Evolutionary conservation across 2,888 invertebrate genomes (phyloP), one percentile per base, ranked within the genome.

Genomic region (Halocaridina rubra): DNA sequence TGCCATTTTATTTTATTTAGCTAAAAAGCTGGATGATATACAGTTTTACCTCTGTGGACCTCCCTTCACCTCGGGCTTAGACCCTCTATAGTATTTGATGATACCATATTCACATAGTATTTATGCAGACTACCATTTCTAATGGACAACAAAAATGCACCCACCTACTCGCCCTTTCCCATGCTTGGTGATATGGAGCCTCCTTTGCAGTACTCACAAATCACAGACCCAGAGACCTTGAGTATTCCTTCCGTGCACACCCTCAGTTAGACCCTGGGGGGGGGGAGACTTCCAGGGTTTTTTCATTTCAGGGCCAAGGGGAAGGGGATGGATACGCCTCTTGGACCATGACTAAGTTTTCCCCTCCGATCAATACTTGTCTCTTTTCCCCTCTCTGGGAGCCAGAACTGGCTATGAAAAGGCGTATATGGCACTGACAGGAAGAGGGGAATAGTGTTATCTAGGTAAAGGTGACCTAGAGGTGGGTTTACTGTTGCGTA

Each of bases 301-400:
- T 71, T 71, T 71, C 33, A 32, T 71, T 33, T 74, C 27, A 33
- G 61, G 76, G 71, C 13, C 8, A 32, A 59, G 71, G 59, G 59
- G 8, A n/a, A 39, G 71, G 27, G 8, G 72, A 19, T 30, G 80
- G 71, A 22, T 71, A 71, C 59, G 59, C 80, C 80, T 32, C 80
- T 80, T 53, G 57, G 19, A 10, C 71, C 80, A 16, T 57, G 80
- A 69, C 72, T 80, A 71, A 61, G 80, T 80, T 80, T 80, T 71
- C 80, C 76, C 32, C 76, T 76, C 53, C 76, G 76, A 76, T 76
- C 71, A 81, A 81, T 81, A 81, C 81, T 69, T 81, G 81, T 81
- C 81, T 81, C 76, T 77, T 81, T 81, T 81, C 77, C 81, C 81
- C 69, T 46, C 22, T 69, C 57, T 69, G 76, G 71, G 69, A 27